phyloP scores from a whole-genome alignment of 2,797 vertebrate genomes.

The Rhyacichthys aspro region DNA sequence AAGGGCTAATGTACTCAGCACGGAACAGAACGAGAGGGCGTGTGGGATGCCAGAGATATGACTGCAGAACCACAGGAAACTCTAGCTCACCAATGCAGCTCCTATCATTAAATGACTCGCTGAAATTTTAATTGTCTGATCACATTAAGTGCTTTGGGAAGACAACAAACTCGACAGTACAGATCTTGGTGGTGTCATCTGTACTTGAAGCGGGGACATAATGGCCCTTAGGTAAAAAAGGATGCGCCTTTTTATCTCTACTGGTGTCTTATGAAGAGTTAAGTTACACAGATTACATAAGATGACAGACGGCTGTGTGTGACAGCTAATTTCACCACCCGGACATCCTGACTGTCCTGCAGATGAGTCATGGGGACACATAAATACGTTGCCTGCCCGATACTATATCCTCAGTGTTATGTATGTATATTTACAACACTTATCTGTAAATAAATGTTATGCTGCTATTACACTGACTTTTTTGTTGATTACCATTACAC shows the following conservation, averaged over 20 bases:
- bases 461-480: no score
- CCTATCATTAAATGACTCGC: slow-evolving; percentile 79
- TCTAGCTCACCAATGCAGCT: slow-evolving; percentile 60
- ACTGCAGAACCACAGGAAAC: slow-evolving; percentile 74
- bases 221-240: slow-evolving; percentile 48
- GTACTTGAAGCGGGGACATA: slow-evolving; percentile 64
- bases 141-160: slow-evolving; percentile 87
- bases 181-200: slow-evolving; percentile 80
- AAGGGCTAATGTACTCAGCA: slow-evolving; percentile 44
- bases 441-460: no score
- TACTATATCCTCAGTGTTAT: no score
- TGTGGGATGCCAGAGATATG: slow-evolving; percentile 57
- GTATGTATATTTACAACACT: no score
- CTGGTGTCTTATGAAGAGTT: slow-evolving; percentile 63
- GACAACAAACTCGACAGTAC: slow-evolving; percentile 79
- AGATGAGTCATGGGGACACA: slow-evolving; percentile 11
- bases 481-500: no score
- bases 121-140: slow-evolving; percentile 91
- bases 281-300: slow-evolving; percentile 75
- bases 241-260: slow-evolving; percentile 41
- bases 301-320: slow-evolving; percentile 52
- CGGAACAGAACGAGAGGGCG: slow-evolving; percentile 23
- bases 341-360: slow-evolving; percentile 54
- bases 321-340: slow-evolving; percentile 69
- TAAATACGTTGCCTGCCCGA: no score